Conservation (phyloP, 2,888 invertebrate genomes). For the Ormia ochracea region DNA sequence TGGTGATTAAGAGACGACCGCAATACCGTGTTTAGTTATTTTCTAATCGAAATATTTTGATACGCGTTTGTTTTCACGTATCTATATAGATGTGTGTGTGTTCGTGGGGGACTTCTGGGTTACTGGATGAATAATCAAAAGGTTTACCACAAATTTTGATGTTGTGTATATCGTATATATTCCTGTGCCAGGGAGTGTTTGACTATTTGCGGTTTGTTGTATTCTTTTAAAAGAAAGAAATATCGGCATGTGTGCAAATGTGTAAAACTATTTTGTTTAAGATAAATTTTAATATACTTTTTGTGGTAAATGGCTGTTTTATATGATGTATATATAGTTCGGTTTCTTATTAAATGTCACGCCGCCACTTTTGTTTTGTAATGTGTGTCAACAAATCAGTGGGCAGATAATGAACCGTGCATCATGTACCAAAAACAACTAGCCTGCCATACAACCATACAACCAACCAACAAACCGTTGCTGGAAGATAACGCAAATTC, state of each 20-base stretch:
- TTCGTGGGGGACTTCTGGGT: neutral
- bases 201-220: neutral
- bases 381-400: constrained; percentile 53
- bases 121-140: constrained; percentile 23
- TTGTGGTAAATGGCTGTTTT: neutral
- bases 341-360: constrained; percentile 36
- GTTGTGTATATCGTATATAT: neutral
- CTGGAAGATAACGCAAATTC: constrained; percentile 22
- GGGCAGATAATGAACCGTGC: constrained; percentile 48
- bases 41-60: neutral
- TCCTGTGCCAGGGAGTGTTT: neutral
- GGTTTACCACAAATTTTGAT: constrained; percentile 28
- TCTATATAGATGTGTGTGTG: neutral
- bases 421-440: constrained; percentile 17
- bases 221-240: neutral
- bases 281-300: neutral
- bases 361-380: constrained; percentile 43
- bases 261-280: neutral
- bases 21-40: neutral
- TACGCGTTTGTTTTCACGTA: neutral
- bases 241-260: neutral
- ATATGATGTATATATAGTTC: constrained; percentile 22
- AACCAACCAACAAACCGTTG: constrained; percentile 25
- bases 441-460: constrained; percentile 20
- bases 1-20: constrained; percentile 15